phyloP scores from a whole-genome alignment of 2,797 vertebrate species.

The Acanthornis magna region DNA sequence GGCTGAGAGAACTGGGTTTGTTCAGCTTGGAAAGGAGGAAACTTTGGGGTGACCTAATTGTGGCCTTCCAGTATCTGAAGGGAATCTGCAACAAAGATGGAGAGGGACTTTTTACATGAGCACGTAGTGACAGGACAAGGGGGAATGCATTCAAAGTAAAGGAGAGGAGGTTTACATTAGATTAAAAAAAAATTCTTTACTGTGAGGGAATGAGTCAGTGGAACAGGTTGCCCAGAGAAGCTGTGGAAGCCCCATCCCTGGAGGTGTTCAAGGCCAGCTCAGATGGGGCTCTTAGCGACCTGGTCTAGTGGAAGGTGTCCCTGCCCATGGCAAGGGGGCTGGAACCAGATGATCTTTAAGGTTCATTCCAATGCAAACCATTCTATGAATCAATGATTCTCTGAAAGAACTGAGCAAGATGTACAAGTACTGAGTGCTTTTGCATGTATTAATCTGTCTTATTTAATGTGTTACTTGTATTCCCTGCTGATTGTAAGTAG shows the following conservation, averaged over 20 bases:
- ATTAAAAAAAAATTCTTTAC: background rate
- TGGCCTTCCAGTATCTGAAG: background rate
- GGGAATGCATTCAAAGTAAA: background rate
- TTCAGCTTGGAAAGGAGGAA: background rate
- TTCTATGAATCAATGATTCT: background rate
- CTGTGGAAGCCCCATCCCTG: background rate
- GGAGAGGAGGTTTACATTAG: background rate
- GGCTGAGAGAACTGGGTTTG: background rate
- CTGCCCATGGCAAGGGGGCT: background rate
- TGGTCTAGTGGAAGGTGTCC: background rate
- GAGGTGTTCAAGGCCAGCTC: background rate
- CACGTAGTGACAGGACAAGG: background rate
- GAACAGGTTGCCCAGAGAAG: background rate
- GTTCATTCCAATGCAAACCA: background rate
- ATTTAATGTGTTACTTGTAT: background rate
- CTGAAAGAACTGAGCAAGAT: background rate
- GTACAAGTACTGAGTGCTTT: background rate
- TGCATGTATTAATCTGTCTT: background rate
- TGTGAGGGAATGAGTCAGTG: background rate
- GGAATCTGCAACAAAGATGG: background rate
- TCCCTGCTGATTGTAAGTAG: slow-evolving; percentile 1
- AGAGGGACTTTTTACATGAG: background rate
- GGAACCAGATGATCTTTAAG: background rate
- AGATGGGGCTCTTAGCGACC: background rate
- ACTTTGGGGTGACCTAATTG: background rate